A percentile compares a stretch with the other conserved stretches of the same genome.
These are phyloP conservation scores for Lepus oiostolus DNA, from an alignment of 2,797 vertebrate species.

Conservation along the genomic window DNA sequence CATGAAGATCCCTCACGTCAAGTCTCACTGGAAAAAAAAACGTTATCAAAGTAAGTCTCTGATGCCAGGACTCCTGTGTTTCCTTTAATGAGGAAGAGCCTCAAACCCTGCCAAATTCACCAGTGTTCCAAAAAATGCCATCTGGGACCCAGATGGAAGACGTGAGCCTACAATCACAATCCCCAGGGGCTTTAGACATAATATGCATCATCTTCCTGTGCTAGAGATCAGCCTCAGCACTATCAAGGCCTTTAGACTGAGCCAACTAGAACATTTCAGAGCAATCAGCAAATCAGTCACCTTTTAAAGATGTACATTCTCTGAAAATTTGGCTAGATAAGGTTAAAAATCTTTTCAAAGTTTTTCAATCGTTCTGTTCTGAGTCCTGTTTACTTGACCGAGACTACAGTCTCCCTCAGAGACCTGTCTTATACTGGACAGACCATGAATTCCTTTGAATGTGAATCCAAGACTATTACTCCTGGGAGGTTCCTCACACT, in stretches of 20 bases:
- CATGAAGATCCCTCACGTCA: neutral
- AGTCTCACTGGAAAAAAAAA: slow-evolving; percentile 29
- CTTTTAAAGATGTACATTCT: neutral
- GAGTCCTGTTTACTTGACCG: neutral
- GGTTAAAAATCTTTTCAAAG: neutral
- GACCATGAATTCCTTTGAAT: neutral
- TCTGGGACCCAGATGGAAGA: slow-evolving; percentile 62
- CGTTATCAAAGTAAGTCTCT: neutral
- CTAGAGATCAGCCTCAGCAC: neutral
- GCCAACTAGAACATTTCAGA: neutral
- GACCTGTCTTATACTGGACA: neutral
- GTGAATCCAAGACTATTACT: neutral
- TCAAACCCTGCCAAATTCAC: slow-evolving; percentile 2
- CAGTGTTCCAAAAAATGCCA: slow-evolving; percentile 42
- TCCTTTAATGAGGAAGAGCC: slow-evolving; percentile 6
- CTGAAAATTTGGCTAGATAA: neutral
- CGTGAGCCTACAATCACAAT: neutral
- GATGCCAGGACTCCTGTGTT: slow-evolving; percentile 39
- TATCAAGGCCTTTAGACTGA: neutral
- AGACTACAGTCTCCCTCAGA: neutral
- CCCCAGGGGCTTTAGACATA: neutral
- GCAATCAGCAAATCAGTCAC: neutral
- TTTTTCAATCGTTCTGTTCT: neutral
- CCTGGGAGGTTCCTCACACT: neutral
- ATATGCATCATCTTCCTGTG: neutral